Evolutionary conservation across 2,888 invertebrate species (phyloP).

Genomic region (Conistra vaccinii): DNA sequence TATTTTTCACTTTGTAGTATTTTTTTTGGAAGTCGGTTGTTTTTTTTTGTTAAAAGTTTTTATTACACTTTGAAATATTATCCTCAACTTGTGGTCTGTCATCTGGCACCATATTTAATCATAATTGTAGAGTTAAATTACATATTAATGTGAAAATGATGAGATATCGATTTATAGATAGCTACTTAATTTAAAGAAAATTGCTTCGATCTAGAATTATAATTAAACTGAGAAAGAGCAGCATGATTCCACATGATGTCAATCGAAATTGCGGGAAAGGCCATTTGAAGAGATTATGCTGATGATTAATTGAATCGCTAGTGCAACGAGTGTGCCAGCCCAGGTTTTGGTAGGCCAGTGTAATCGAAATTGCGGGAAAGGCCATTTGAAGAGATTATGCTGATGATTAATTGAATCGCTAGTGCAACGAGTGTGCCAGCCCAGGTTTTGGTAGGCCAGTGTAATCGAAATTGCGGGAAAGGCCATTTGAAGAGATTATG

Average conservation of each 20-base stretch:
- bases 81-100: background rate
- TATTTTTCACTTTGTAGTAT: too few relatives aligned
- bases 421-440: too few relatives aligned
- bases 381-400: background rate
- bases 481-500: background rate
- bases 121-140: background rate
- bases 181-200: conserved; percentile 18
- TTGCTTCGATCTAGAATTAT: conserved; percentile 31
- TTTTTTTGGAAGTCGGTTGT: too few relatives aligned
- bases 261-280: conserved; percentile 20
- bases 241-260: background rate
- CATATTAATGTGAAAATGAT: conserved; percentile 23
- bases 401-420: conserved; percentile 15
- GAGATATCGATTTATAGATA: conserved; percentile 1
- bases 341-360: too few relatives aligned
- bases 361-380: conserved; percentile 21
- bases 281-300: background rate
- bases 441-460: too few relatives aligned
- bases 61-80: background rate
- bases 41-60: too few relatives aligned
- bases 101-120: background rate
- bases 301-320: conserved; percentile 18
- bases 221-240: conserved; percentile 2
- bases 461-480: conserved; percentile 22
- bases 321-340: too few relatives aligned